Percentiles rank a stretch among this genome's conserved stretches.
Conservation (phyloP, 2,113 vertebrate species). For the Dolichallabes microphthalmus region DNA sequence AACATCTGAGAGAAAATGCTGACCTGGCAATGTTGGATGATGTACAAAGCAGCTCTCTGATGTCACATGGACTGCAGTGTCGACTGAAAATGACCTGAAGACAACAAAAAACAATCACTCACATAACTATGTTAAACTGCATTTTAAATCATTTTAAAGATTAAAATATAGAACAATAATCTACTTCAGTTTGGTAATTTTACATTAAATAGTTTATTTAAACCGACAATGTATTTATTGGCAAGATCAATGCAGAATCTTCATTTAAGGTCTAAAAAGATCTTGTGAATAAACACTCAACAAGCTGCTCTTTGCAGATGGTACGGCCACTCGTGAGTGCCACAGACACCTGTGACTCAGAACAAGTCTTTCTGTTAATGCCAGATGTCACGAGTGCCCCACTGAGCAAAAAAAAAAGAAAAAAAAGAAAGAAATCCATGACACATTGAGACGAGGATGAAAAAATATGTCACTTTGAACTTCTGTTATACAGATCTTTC, state of each 20-base stretch:
- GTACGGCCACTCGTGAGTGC: slow-evolving; percentile 5
- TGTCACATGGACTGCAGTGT: slow-evolving; percentile 77
- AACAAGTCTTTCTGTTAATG: slow-evolving; percentile 12
- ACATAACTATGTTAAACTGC: background rate
- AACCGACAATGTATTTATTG: background rate
- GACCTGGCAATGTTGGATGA: slow-evolving; percentile 76
- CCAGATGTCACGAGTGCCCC: slow-evolving; percentile 4
- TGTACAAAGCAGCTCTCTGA: slow-evolving; percentile 77
- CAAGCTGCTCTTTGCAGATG: slow-evolving; percentile 35
- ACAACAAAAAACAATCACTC: background rate
- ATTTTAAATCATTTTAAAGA: too few relatives aligned
- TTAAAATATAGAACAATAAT: background rate
- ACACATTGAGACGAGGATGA: background rate
- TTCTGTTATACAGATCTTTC: background rate
- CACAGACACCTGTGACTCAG: slow-evolving; percentile 39
- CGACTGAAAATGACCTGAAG: slow-evolving; percentile 75
- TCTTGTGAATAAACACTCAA: background rate
- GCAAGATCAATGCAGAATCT: background rate
- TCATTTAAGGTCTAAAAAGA: background rate
- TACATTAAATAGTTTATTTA: background rate
- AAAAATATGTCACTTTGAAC: background rate
- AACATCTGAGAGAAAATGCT: background rate
- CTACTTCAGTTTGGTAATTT: background rate
- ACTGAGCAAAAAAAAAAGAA: background rate
- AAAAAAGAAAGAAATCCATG: background rate